Base-by-base conservation (phyloP, 2,797 vertebrate species). In the Lophius americanus region DNA sequence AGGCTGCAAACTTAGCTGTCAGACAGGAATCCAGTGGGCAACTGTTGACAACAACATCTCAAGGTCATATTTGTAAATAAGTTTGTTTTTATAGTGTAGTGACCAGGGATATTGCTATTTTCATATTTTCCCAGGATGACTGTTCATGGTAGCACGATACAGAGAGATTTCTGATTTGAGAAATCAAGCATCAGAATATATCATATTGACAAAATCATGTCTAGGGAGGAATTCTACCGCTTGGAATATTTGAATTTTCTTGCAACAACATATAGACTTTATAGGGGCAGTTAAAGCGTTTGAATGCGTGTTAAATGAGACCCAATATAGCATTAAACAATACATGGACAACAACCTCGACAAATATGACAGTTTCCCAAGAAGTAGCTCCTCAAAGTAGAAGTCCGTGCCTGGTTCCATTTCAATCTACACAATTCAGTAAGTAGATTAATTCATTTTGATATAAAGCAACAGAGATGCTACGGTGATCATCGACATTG, bases 21-120 rank as follows among this genome's bases (percentile, higher is more conserved):
- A 70, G 68, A 60, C 60, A 72, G 42, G 37, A 66, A 49, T 51
- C 37, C 11, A 35, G 42, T 7, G 50, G 37, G 6, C 58, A 77
- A 52, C 69, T 85, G 77, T 71, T 80, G 75, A 75, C 65, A 73
- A 60, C 6, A 2, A 3, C 8, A 3, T 44, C 3, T 14, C 9
- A n/a, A 37, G 7, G 12, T 55, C 35, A 4, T 36, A 5, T 33
- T 9, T 14, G 39, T 3, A 32, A 4, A 59, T 7, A 51, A 0
- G 1, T 52, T 7, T 12, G 6, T 39, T 9, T 62, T 32, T 55
- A 0, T 36, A 11, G 14, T 12, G 9, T 4, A 6, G 7, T 14
- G 5, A 9, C 11, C n/a, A 5, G 5, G 0, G 39, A 9, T 52
- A 2, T 9, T 55, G 53, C 5, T 23, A 14, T 1, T 42, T 42